Evolutionary conservation across 2,888 invertebrate genomes (phyloP), one percentile per base, ranked within the genome.

Genomic region (Caenorhabditis sp.): DNA sequence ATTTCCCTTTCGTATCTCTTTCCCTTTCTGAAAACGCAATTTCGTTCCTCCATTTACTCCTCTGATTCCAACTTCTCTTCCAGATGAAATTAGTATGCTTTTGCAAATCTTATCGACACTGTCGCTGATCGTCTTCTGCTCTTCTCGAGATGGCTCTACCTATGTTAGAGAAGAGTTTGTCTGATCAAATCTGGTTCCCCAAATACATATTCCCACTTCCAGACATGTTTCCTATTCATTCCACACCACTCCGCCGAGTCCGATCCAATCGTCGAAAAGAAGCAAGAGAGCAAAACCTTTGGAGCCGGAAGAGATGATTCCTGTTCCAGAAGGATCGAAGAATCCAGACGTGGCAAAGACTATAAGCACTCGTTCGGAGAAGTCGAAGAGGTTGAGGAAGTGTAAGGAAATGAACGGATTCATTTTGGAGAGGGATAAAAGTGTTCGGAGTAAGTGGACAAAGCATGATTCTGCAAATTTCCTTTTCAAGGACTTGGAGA

Each of bases 401-500:
- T 37, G 40, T 26, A 20, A 47, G 35, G 60, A 60, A 50, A 47
- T 60, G 40, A 76, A 55, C 13, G 76, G 67, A 61, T 67, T 24
- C 20, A 40, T 60, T 9, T 1, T 67, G 61, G 40, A 53, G 2
- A 58, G 53, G 53, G 76, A 76, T 53, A 53, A 35, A 51, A 68
- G 76, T 55, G 67, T 67, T 4, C 5, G 67, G 51, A 67, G 71
- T 62, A 26, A 9, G 44, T n/a, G 9, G 15, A 2, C 13, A 13
- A 13, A 8, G 8, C 13, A 1, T 18, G 15, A 24, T n/a, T 20
- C 24, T 47, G 8, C 11, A 11, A 26, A 32, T 6, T 47, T 44
- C 13, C n/a, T n/a, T n/a, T n/a, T n/a, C n/a, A n/a, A 62, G 71
- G 74, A 60, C 51, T 71, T 13, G 60, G 58, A 35, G 51, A 67